These are phyloP conservation scores for Troides helena DNA, from an alignment of 2,888 invertebrate species.

Conservation along the genomic window DNA sequence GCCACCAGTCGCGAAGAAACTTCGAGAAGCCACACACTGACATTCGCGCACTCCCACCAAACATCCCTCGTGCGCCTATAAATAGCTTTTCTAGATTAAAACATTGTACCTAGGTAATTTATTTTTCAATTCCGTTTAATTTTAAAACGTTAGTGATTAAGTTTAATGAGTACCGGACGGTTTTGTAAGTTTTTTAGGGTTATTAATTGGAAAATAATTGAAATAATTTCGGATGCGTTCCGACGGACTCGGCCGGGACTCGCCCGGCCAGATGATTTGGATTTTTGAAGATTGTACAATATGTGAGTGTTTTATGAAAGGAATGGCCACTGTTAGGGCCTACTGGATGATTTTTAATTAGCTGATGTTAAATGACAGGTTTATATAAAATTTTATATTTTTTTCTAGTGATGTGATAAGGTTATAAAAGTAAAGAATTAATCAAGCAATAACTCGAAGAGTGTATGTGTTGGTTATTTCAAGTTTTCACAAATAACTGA, in stretches of 20 bases:
- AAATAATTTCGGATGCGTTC: slow-evolving; percentile 60
- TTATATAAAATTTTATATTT: slow-evolving; percentile 11
- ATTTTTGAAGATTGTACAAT: slow-evolving; percentile 62
- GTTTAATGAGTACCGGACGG: slow-evolving; percentile 75
- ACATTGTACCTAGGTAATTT: slow-evolving; percentile 82
- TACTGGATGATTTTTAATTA: slow-evolving; percentile 9
- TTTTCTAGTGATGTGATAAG: slow-evolving; percentile 16
- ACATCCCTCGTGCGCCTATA: slow-evolving; percentile 70
- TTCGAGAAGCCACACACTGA: slow-evolving; percentile 75
- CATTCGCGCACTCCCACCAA: slow-evolving; percentile 63
- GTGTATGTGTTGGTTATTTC: neutral
- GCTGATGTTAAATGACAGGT: slow-evolving; percentile 18
- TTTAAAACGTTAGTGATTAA: slow-evolving; percentile 74
- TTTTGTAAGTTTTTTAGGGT: slow-evolving; percentile 82
- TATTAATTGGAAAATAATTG: slow-evolving; percentile 43
- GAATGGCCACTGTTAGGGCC: slow-evolving; percentile 59
- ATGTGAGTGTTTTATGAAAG: slow-evolving; percentile 56
- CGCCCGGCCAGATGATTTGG: slow-evolving; percentile 44
- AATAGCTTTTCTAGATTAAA: slow-evolving; percentile 77
- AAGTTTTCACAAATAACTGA: neutral
- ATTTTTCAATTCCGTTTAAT: slow-evolving; percentile 81
- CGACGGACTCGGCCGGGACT: slow-evolving; percentile 54
- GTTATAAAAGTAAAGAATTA: slow-evolving; percentile 12
- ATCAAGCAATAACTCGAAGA: slow-evolving; percentile 3
- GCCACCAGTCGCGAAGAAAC: slow-evolving; percentile 67